Evolutionary conservation across 2,113 vertebrate species (phyloP).

Genomic region (Brevimyrus niger): DNA sequence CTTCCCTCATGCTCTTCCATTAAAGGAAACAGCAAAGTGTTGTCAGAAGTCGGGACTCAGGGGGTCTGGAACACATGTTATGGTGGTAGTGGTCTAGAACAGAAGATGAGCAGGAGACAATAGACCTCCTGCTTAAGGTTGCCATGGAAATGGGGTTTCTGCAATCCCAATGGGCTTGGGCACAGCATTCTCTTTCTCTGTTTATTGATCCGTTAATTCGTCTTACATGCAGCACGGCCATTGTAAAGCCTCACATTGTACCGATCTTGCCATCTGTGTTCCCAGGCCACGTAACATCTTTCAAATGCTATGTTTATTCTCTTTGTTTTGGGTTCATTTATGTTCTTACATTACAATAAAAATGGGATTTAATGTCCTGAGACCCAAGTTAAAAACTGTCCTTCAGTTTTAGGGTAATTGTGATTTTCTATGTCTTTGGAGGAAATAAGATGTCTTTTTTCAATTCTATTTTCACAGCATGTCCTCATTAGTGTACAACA

Average conservation of each 20-base stretch:
- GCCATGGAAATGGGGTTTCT: slow-evolving; percentile 38
- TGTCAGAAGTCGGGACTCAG: neutral
- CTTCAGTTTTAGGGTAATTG: too few species aligned
- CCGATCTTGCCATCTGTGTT: neutral
- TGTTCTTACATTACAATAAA: neutral
- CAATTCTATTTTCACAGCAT: too few species aligned
- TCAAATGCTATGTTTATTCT: neutral
- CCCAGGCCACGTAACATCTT: neutral
- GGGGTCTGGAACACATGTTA: neutral
- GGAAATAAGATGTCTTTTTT: too few species aligned
- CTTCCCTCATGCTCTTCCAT: neutral
- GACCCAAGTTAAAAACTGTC: too few species aligned
- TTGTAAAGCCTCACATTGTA: neutral
- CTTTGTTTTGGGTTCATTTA: neutral
- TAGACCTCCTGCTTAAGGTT: slow-evolving; percentile 35
- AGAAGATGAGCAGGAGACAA: slow-evolving; percentile 22
- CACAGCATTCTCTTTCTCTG: slow-evolving; percentile 2
- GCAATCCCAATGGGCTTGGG: neutral
- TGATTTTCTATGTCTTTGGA: too few species aligned
- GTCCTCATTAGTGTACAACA: too few species aligned
- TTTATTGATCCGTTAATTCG: slow-evolving; percentile 13
- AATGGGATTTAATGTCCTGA: too few species aligned
- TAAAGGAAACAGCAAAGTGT: neutral
- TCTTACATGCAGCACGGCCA: neutral
- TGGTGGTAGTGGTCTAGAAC: neutral